Conservation (phyloP, 2,113 vertebrate species). For the Austrofundulus limnaeus region DNA sequence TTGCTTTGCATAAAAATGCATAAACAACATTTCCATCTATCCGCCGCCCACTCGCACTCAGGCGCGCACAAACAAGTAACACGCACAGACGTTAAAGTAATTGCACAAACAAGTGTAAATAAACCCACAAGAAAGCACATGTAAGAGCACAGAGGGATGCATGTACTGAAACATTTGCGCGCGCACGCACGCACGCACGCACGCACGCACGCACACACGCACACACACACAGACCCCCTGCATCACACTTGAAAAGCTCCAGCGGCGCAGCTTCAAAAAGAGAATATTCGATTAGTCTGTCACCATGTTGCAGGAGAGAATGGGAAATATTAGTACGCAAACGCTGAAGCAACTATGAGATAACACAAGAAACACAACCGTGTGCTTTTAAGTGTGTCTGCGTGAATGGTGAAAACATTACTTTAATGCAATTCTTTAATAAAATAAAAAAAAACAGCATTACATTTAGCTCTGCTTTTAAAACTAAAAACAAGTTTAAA, state of each 20-base stretch:
- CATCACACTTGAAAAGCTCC: conserved; percentile 61
- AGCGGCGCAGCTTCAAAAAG: conserved; percentile 61
- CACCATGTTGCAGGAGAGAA: conserved; percentile 41
- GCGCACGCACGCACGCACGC: no score
- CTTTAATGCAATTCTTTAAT: not conserved
- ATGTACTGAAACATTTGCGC: conserved; percentile 12
- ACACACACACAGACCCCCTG: conserved; percentile 33
- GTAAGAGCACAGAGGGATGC: conserved; percentile 46
- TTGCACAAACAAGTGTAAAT: conserved; percentile 65
- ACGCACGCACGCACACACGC: conserved; percentile 1
- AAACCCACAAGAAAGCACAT: conserved; percentile 46
- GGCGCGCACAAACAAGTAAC: conserved; percentile 9
- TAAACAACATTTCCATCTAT: conserved; percentile 75
- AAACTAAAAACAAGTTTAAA: not conserved
- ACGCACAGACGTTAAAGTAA: conserved; percentile 39
- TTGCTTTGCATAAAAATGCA: conserved; percentile 78
- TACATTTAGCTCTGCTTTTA: not conserved
- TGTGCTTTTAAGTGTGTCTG: not conserved
- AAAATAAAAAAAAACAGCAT: conserved; percentile 5
- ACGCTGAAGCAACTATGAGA: conserved; percentile 26
- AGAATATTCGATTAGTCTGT: conserved; percentile 72
- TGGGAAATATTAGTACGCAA: conserved; percentile 29
- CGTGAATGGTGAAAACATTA: not conserved
- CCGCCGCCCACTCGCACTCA: conserved; percentile 49
- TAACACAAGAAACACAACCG: conserved; percentile 27